Evolutionary conservation across 2,797 vertebrate species (phyloP).

Genomic region (Neopelma chrysocephalum): DNA sequence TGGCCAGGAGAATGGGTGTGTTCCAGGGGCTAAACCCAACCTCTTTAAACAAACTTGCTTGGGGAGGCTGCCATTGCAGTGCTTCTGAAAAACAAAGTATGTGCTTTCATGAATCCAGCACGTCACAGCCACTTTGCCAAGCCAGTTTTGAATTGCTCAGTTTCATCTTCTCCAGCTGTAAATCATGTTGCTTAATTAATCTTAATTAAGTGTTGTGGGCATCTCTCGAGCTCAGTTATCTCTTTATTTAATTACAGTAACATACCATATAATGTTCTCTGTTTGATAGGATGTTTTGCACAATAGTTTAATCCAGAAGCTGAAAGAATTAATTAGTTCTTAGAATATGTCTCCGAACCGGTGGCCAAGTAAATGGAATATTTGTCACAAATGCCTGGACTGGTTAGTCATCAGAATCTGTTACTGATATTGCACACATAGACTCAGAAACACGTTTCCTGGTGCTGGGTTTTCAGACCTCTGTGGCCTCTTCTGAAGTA

Average conservation of each 20-base stretch:
- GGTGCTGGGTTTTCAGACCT: neutral
- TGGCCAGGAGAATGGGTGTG: neutral
- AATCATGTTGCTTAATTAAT: conserved; percentile 57
- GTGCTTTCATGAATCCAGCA: neutral
- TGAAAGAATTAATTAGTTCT: conserved; percentile 31
- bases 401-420: neutral
- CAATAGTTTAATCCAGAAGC: conserved; percentile 3
- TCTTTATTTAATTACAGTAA: conserved; percentile 51
- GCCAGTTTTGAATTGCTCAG: neutral
- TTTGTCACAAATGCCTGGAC: neutral
- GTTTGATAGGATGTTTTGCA: conserved; percentile 30
- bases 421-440: neutral
- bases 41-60: neutral
- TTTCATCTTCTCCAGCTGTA: conserved; percentile 49
- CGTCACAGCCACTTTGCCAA: neutral
- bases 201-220: conserved; percentile 52
- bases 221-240: conserved; percentile 42
- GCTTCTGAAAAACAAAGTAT: neutral
- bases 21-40: neutral
- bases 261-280: neutral
- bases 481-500: neutral
- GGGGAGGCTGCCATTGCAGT: neutral
- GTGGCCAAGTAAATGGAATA: neutral
- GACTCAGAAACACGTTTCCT: neutral
- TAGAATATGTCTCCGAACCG: neutral